phyloP scores from a whole-genome alignment of 2,797 vertebrate genomes.

The Caiman crocodilus region DNA sequence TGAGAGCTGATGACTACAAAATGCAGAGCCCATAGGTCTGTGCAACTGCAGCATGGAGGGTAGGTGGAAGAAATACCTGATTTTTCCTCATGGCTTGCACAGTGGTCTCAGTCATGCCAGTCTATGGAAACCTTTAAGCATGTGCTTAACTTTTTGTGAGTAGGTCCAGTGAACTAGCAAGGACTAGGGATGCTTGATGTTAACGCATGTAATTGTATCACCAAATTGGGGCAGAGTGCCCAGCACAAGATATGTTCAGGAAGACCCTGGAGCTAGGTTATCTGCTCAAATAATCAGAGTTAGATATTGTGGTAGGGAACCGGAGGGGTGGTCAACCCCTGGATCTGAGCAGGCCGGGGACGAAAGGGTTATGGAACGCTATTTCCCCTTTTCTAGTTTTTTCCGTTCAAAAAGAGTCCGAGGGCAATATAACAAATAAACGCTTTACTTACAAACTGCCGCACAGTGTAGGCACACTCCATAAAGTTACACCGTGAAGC shows the following conservation, averaged over 20 bases:
- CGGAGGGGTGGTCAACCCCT: too few species aligned
- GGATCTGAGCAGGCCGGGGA: too few species aligned
- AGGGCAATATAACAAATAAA: too few species aligned
- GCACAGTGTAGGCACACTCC: too few species aligned
- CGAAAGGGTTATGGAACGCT: too few species aligned
- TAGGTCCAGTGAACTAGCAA: neutral
- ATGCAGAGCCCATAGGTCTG: neutral
- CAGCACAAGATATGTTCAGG: neutral
- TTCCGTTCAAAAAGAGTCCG: too few species aligned
- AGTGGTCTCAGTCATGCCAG: neutral
- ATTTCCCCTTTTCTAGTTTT: too few species aligned
- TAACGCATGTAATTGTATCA: neutral
- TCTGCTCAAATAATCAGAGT: neutral
- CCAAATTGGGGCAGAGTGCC: neutral
- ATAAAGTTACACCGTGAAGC: too few species aligned
- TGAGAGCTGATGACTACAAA: neutral
- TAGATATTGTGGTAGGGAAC: too few species aligned
- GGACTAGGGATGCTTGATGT: neutral
- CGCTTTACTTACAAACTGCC: too few species aligned
- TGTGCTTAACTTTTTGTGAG: neutral
- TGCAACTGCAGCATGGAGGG: neutral
- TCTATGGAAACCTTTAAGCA: neutral
- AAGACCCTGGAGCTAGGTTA: neutral
- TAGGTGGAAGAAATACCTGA: neutral
- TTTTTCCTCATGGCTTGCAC: neutral